Percentiles rank a stretch among this genome's conserved stretches.
Evolutionary conservation across 2,888 invertebrate genomes (phyloP).

Genomic region (Troilus luridus): DNA sequence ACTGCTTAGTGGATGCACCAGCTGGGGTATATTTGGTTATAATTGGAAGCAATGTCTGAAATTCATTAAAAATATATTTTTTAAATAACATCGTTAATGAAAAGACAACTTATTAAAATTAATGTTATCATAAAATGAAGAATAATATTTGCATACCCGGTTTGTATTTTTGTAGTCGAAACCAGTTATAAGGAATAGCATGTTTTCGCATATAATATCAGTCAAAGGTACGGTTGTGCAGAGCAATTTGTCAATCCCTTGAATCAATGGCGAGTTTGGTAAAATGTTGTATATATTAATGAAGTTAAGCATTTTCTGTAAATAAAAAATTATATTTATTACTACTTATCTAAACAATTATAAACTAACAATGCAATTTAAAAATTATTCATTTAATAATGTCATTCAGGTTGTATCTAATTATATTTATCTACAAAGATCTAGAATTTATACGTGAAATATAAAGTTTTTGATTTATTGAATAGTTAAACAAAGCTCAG

Average conservation of each 20-base stretch:
- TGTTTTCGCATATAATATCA: conserved; percentile 79
- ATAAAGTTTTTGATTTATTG: too few species aligned
- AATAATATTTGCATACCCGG: conserved; percentile 69
- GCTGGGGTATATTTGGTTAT: conserved; percentile 81
- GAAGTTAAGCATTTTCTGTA: background rate
- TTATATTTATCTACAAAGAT: too few species aligned
- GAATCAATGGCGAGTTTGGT: conserved; percentile 76
- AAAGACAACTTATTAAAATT: background rate
- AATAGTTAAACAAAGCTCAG: too few species aligned
- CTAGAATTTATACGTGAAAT: background rate
- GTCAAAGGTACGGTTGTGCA: conserved; percentile 75
- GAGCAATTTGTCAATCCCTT: conserved; percentile 75
- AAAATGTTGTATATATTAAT: conserved; percentile 82
- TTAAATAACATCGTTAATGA: background rate
- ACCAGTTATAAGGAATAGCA: conserved; percentile 81
- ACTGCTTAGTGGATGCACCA: conserved; percentile 80
- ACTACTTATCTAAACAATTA: too few species aligned
- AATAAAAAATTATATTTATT: background rate
- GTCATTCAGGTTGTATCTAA: too few species aligned
- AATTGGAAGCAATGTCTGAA: conserved; percentile 75
- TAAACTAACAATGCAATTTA: too few species aligned
- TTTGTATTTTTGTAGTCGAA: conserved; percentile 80
- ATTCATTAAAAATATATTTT: conserved; percentile 18
- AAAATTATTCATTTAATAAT: too few species aligned
- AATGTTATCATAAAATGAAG: background rate